Percentiles rank a stretch among this genome's conserved stretches.
These are phyloP conservation scores for Peromyscus californicus DNA, from an alignment of 2,113 vertebrate genomes.

Conservation along the genomic window DNA sequence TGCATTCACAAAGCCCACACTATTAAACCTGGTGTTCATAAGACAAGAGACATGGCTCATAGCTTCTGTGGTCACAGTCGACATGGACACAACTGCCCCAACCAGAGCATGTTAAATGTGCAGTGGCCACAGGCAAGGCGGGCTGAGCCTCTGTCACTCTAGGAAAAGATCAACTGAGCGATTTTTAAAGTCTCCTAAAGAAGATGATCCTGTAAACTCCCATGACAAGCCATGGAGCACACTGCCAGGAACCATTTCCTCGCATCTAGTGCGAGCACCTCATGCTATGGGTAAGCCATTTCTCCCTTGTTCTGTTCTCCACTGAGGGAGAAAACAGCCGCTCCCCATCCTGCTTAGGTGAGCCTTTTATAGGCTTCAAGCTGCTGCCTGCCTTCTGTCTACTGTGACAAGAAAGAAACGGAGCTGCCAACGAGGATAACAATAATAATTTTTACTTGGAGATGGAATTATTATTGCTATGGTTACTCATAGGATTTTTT, in stretches of 20 bases:
- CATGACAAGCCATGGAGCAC: neutral
- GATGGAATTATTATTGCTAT: constrained; percentile 80
- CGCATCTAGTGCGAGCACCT: neutral
- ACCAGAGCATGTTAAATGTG: neutral
- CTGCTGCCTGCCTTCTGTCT: constrained; percentile 76
- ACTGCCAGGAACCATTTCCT: constrained; percentile 33
- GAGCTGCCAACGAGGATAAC: constrained; percentile 77
- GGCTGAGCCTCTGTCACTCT: neutral
- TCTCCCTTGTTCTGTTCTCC: constrained; percentile 25
- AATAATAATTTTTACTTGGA: constrained; percentile 78
- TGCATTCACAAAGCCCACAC: neutral
- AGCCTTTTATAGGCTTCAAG: constrained; percentile 75
- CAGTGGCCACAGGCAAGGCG: neutral
- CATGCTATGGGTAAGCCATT: neutral
- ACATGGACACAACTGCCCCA: neutral
- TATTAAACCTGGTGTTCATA: rapidly evolving
- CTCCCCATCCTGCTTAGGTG: constrained; percentile 67
- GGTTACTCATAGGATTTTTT: constrained; percentile 74
- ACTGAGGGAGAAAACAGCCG: constrained; percentile 74
- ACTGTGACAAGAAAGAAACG: constrained; percentile 71
- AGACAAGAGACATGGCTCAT: neutral
- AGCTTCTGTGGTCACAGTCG: neutral
- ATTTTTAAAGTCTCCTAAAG: constrained; percentile 59
- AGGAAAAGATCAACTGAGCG: neutral
- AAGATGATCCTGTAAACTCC: constrained; percentile 61